phyloP scores from a whole-genome alignment of 2,888 invertebrate genomes.

The Ommatoiulus sabulosus region DNA sequence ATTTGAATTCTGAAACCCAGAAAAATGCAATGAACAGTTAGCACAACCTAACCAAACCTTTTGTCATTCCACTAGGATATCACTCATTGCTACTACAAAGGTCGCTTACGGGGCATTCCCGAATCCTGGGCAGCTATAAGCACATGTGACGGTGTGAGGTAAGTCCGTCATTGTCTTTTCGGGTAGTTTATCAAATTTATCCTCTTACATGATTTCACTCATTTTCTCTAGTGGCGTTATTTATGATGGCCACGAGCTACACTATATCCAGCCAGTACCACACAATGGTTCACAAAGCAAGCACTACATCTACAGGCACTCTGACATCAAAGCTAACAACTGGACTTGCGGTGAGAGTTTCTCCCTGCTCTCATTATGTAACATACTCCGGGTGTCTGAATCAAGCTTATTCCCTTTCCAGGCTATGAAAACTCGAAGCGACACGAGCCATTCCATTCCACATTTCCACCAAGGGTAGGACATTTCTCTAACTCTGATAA shows the following conservation, averaged over 20 bases:
- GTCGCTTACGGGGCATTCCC: slow-evolving; percentile 77
- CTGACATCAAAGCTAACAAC: slow-evolving; percentile 72
- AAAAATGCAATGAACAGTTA: no score
- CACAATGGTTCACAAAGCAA: slow-evolving; percentile 69
- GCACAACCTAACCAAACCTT: no score
- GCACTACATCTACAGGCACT: slow-evolving; percentile 78
- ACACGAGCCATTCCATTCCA: neutral
- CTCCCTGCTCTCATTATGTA: neutral
- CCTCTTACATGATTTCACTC: neutral
- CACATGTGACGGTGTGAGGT: slow-evolving; percentile 77
- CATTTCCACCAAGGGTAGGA: neutral
- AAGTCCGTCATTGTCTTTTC: slow-evolving; percentile 57
- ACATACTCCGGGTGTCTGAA: slow-evolving; percentile 45
- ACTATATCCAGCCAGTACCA: slow-evolving; percentile 75
- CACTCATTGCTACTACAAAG: slow-evolving; percentile 82
- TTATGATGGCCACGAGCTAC: slow-evolving; percentile 80
- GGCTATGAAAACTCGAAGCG: neutral
- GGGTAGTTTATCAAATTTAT: neutral
- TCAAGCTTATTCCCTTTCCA: neutral
- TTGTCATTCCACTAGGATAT: slow-evolving; percentile 72
- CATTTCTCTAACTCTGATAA: neutral
- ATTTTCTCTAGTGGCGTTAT: slow-evolving; percentile 76
- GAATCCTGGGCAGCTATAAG: slow-evolving; percentile 87
- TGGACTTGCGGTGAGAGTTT: slow-evolving; percentile 73
- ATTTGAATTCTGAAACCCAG: no score